Percentiles rank a stretch among this genome's conserved stretches.
Conservation (phyloP, 2,888 invertebrate species). For the Choristoneura rosaceana region DNA sequence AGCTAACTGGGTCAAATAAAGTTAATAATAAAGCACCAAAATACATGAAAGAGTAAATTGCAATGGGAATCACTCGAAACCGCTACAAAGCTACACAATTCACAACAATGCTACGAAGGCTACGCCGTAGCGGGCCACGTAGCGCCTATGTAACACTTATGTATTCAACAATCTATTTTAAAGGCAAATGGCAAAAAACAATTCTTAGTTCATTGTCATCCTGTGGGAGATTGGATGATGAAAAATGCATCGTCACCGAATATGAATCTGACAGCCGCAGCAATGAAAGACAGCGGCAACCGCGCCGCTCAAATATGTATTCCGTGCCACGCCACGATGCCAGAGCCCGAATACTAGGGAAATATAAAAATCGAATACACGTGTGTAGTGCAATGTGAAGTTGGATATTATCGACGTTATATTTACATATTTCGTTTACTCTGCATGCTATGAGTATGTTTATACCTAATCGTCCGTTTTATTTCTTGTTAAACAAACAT, state of each 20-base stretch:
- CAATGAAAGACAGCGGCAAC: constrained; percentile 61
- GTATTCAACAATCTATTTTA: constrained; percentile 15
- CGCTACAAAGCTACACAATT: not conserved
- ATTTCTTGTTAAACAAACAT: not conserved
- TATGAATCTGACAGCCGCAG: constrained; percentile 63
- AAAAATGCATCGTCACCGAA: constrained; percentile 73
- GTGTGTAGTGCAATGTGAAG: constrained; percentile 8
- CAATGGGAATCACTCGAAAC: not conserved
- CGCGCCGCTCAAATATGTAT: constrained; percentile 61
- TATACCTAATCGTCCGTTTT: not conserved
- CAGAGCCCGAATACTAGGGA: constrained; percentile 48
- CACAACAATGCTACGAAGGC: constrained; percentile 6
- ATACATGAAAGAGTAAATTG: no score
- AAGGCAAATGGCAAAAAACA: constrained; percentile 40
- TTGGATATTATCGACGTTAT: not conserved
- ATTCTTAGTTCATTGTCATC: constrained; percentile 44
- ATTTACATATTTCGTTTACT: constrained; percentile 2
- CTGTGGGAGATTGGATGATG: constrained; percentile 69
- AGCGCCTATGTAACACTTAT: constrained; percentile 6
- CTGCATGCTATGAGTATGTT: not conserved
- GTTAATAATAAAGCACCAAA: not conserved
- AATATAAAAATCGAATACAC: constrained; percentile 27
- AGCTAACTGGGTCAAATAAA: not conserved
- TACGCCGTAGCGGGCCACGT: constrained; percentile 6
- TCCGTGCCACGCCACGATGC: constrained; percentile 51